Percentiles rank a stretch among this genome's conserved stretches.
phyloP scores from a whole-genome alignment of 2,888 invertebrate genomes.

The Drosophila histrio region DNA sequence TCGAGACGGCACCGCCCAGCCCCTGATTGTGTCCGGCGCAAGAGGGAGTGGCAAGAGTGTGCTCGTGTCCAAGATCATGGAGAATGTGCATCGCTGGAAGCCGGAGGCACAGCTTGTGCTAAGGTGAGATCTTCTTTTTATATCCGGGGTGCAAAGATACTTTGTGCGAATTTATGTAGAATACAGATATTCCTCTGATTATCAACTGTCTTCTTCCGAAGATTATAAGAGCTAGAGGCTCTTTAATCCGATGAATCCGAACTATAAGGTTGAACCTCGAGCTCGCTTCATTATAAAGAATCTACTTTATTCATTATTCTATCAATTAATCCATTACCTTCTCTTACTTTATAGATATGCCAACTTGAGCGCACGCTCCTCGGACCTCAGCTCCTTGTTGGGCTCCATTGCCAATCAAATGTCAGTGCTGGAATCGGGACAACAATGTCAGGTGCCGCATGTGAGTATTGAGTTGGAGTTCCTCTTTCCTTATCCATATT shows the following conservation, averaged over 20 bases:
- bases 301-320: too few species aligned
- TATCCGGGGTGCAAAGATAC: too few species aligned
- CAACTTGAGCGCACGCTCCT: constrained; percentile 80
- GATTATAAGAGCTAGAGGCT: too few species aligned
- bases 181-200: too few species aligned
- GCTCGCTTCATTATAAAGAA: too few species aligned
- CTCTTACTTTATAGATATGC: constrained; percentile 71
- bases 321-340: not conserved
- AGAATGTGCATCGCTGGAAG: constrained; percentile 87
- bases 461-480: constrained; percentile 83
- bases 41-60: constrained; percentile 94
- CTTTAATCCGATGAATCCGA: too few species aligned
- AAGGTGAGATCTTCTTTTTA: constrained; percentile 65
- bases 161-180: too few species aligned
- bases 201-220: too few species aligned
- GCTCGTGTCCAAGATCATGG: constrained; percentile 89
- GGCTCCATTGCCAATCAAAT: constrained; percentile 91
- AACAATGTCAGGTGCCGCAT: constrained; percentile 87
- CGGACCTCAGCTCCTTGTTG: constrained; percentile 85
- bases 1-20: constrained; percentile 82
- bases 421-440: constrained; percentile 88
- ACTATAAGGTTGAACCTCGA: too few species aligned
- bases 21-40: constrained; percentile 90
- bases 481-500: not conserved
- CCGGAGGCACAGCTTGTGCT: constrained; percentile 86